Evolutionary conservation across 2,888 invertebrate genomes (phyloP).

Genomic region (Cremastinae sp.): DNA sequence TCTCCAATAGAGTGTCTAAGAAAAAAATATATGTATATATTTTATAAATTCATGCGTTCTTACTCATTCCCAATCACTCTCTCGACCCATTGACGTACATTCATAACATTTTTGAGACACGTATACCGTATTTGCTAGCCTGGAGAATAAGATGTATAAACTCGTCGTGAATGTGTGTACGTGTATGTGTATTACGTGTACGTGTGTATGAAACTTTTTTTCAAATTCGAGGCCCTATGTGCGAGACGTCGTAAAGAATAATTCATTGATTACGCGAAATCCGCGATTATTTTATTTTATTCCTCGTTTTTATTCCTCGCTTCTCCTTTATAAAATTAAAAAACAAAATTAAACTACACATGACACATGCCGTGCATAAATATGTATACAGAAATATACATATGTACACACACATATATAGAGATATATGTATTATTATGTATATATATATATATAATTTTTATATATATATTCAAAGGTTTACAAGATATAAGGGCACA

Average conservation of each 20-base stretch:
- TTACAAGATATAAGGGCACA: slow-evolving; percentile 43
- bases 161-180: slow-evolving; percentile 13
- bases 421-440: slow-evolving; percentile 14
- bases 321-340: slow-evolving; percentile 18
- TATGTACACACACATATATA: slow-evolving; percentile 13
- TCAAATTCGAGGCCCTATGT: slow-evolving; percentile 30
- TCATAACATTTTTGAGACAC: slow-evolving; percentile 21
- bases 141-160: slow-evolving; percentile 10
- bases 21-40: slow-evolving; percentile 33
- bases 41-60: slow-evolving; percentile 19
- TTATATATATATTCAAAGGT: neutral
- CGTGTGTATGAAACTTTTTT: neutral
- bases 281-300: neutral
- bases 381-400: slow-evolving; percentile 1
- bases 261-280: slow-evolving; percentile 2
- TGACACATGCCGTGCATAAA: slow-evolving; percentile 42
- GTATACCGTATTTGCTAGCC: slow-evolving; percentile 25
- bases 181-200: too few relatives aligned
- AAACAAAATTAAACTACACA: slow-evolving; percentile 25
- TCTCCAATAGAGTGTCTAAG: slow-evolving; percentile 26
- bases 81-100: slow-evolving; percentile 11
- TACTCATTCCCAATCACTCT: slow-evolving; percentile 17
- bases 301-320: slow-evolving; percentile 2
- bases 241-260: slow-evolving; percentile 26
- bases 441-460: slow-evolving; percentile 6